Evolutionary conservation across 2,888 invertebrate genomes (phyloP), one percentile per base, ranked within the genome.

Genomic region (Lymantria dispar): DNA sequence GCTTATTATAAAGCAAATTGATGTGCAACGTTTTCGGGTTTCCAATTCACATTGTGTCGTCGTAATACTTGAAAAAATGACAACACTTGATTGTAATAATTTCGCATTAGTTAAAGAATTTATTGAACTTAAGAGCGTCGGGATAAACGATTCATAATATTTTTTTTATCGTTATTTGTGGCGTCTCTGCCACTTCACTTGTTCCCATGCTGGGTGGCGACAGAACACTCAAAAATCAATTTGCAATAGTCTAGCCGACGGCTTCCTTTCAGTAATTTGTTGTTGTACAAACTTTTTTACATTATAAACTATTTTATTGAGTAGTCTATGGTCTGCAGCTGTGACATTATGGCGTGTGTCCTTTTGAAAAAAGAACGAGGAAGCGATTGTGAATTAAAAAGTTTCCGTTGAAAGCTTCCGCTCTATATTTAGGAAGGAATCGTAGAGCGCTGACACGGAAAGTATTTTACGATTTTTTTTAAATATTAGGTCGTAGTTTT

Each of bases 181-280:
- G 82, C 85, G 85, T 72, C 87, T 54, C 43, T 50, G 37, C 74
- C 87, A 88, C 75, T 74, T 69, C 64, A 72, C 47, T 60, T 48
- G 74, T 87, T 87, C 87, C 85, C 87, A 87, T 84, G 78, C 85
- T 85, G 90, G 90, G 90, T 90, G 90, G 90, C 90, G 90, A 88
- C 90, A 85, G 74, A 80, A 76, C 86, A 87, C 88, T 89, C 76
- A 78, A 77, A 79, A 77, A 72, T 70, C 85, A 87, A 88, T 89
- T 88, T 87, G 89, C 90, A 87, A 81, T 67, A 68, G 89, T 89
- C 88, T 87, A 85, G 87, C 78, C 87, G 66, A 59, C 70, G 61
- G 78, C 73, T 87, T 87, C 86, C 86, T 83, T 48, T 56, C 50
- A 62, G 48, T 76, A 66, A 68, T 61, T 64, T 66, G 68, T 63